Percentiles rank a stretch among this genome's conserved stretches.
phyloP scores from a whole-genome alignment of 2,113 vertebrate species.

The Microtus richardsoni region DNA sequence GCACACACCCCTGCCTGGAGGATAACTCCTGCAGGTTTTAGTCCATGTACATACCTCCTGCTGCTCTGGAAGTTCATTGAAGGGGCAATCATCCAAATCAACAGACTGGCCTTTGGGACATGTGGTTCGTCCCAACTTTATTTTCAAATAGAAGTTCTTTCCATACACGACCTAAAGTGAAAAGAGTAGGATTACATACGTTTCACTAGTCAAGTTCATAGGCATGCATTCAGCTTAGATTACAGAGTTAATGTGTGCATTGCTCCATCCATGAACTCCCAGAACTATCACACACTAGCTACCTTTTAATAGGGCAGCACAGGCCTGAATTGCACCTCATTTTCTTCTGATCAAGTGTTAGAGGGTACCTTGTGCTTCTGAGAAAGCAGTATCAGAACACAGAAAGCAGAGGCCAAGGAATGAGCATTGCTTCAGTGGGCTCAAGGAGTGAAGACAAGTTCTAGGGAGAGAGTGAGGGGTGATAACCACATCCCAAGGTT shows the following conservation, averaged over 20 bases:
- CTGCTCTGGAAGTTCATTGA: constrained; percentile 57
- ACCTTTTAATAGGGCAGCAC: no score
- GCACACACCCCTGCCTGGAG: not conserved
- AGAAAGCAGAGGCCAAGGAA: not conserved
- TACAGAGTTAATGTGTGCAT: accelerated
- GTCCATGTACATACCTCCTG: constrained; percentile 75
- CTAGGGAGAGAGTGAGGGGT: not conserved
- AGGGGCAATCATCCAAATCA: constrained; percentile 71
- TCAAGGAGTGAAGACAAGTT: not conserved
- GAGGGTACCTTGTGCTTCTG: not conserved
- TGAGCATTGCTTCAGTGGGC: not conserved
- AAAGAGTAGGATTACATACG: not conserved
- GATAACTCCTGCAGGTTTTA: not conserved
- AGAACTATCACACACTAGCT: not conserved
- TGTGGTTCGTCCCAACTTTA: constrained; percentile 81
- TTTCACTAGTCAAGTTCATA: accelerated
- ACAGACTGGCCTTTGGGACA: not conserved
- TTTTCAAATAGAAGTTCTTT: constrained; percentile 78
- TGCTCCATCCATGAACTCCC: not conserved
- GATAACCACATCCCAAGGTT: not conserved
- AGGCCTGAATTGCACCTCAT: not conserved
- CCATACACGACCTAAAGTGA: constrained; percentile 83
- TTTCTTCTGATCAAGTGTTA: not conserved
- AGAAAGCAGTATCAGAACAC: not conserved
- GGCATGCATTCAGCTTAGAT: not conserved